phyloP scores from a whole-genome alignment of 2,113 vertebrate species.

The Cygnus atratus region DNA sequence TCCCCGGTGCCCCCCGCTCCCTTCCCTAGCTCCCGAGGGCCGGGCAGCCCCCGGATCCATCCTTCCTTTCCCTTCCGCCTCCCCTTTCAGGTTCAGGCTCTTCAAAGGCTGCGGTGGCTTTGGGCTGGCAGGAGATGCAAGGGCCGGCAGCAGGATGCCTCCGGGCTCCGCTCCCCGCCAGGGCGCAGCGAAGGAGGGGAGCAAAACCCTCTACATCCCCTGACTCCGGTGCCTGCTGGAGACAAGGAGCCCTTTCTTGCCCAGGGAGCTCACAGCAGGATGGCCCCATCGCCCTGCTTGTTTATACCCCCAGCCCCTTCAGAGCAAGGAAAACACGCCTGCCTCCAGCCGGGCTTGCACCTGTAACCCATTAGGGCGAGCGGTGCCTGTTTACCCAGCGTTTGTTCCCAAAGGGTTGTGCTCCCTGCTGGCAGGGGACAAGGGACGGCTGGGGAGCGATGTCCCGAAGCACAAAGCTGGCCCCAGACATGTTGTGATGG shows the following conservation, averaged over 20 bases:
- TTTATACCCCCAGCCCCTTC: constrained; percentile 14
- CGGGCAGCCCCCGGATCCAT: neutral
- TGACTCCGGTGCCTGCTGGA: neutral
- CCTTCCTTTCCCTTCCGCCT: neutral
- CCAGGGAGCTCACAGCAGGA: neutral
- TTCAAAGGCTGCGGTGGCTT: constrained; percentile 19
- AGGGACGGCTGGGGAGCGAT: neutral
- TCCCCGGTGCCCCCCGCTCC: neutral
- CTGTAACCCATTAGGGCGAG: constrained; percentile 6
- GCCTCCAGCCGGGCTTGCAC: neutral
- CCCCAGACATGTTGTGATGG: rapidly evolving
- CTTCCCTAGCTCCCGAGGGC: neutral
- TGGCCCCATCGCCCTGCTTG: constrained; percentile 60
- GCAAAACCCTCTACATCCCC: neutral
- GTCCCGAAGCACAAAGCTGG: neutral
- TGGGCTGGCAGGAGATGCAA: constrained; percentile 35
- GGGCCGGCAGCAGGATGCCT: neutral
- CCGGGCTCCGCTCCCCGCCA: neutral
- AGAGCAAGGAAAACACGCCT: constrained; percentile 42
- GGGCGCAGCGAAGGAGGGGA: neutral
- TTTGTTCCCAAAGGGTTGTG: neutral
- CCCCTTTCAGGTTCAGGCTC: constrained; percentile 17
- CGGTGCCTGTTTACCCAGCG: neutral
- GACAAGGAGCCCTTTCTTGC: constrained; percentile 75
- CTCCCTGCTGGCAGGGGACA: neutral